These are phyloP conservation scores for Capreolus pygargus DNA, from an alignment of 2,113 vertebrate species.

Conservation along the genomic window DNA sequence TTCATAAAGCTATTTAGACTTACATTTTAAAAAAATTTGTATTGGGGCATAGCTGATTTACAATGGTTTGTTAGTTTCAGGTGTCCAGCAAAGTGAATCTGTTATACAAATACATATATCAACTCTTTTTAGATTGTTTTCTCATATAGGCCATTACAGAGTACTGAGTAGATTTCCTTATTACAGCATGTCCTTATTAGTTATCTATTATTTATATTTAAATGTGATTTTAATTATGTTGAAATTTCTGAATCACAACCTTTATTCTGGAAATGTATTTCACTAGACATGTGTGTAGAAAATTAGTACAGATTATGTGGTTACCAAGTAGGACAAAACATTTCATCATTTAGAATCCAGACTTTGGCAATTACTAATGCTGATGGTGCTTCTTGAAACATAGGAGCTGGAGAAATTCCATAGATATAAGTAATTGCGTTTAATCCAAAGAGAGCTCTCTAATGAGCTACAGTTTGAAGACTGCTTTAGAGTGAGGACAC, in stretches of 20 bases:
- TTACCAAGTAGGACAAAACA: background rate
- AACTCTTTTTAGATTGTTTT: too few species aligned
- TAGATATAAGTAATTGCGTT: background rate
- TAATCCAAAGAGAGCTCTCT: background rate
- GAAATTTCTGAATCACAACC: conserved; percentile 6
- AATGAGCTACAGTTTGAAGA: background rate
- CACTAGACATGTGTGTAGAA: background rate
- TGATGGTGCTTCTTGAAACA: background rate
- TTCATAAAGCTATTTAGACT: background rate
- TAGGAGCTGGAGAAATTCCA: background rate
- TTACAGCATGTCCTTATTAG: too few species aligned
- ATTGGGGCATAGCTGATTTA: too few species aligned
- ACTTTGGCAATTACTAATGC: background rate
- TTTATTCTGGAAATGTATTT: conserved; percentile 2
- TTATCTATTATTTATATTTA: background rate
- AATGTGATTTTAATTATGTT: background rate
- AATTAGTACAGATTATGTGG: background rate
- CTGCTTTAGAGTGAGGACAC: background rate
- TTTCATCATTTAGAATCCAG: background rate
- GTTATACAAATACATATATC: too few species aligned
- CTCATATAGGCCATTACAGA: too few species aligned
- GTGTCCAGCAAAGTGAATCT: too few species aligned
- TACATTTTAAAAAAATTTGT: too few species aligned
- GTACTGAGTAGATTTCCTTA: too few species aligned
- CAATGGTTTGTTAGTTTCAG: too few species aligned